Base-by-base conservation (phyloP, 2,797 vertebrate species). In the Intellagama lesueurii region DNA sequence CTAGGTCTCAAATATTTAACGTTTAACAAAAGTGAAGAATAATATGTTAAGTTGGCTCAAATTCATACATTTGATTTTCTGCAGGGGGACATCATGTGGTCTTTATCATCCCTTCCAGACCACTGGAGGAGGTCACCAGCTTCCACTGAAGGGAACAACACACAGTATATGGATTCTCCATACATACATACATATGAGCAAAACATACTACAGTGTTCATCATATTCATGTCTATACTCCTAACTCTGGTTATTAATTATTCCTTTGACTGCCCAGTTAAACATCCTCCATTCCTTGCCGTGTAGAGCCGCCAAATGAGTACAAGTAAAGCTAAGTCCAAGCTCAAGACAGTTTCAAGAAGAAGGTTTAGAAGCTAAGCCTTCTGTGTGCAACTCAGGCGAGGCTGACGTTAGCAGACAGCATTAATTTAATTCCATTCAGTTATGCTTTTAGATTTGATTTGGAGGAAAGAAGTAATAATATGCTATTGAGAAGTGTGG, bases 361-460 rank as follows among this genome's bases (percentile, higher is more conserved):
- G 79, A 32, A 90, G 95, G 91, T 24, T 96, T 96, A 95, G 90
- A 49, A 96, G 70, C 87, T 96, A 96, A 97, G 94, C 94, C 95
- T 95, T 94, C 93, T 92, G 88, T 87, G 95, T 88, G 35, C 79
- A 73, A 90, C 86, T 89, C 92, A 7, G 4, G 83, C 90, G 90
- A 94, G 69, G 91, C 96, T 95, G 94, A 96, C 94, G 95, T 96
- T 96, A 95, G 93, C 95, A 96, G 95, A 93, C 85, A 2, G 94
- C 94, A 97, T 97, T 97, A 96, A 97, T 97, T 97, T 97, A 97
- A 97, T 97, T 97, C 96, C 90, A 95, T 94, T 97, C 96, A 96
- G 96, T 97, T 97, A 97, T 96, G 95, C 96, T 97, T 96, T 97
- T 95, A 96, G 96, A 97, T 97, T 97, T 96, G 96, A 97, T 97